phyloP scores from a whole-genome alignment of 2,797 vertebrate genomes.

The Catostomus latipinnis region DNA sequence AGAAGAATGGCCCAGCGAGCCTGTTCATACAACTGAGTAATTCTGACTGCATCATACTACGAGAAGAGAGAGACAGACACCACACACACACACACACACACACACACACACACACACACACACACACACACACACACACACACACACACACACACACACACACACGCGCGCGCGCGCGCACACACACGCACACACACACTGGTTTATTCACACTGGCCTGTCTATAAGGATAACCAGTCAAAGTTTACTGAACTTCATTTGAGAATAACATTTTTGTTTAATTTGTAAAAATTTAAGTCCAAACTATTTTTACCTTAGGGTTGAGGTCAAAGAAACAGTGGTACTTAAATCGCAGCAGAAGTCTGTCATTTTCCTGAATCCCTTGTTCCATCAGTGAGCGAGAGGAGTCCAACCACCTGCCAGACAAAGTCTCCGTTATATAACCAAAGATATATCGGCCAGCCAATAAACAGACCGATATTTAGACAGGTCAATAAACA shows the following conservation, averaged over 20 bases:
- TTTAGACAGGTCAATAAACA: too few relatives aligned
- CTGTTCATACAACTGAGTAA: conserved; percentile 98
- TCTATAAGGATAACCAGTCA: neutral
- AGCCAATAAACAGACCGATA: neutral
- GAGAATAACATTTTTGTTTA: neutral
- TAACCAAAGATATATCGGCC: neutral
- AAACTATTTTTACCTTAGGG: conserved; percentile 81
- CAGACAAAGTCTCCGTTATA: conserved; percentile 16
- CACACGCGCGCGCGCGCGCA: too few relatives aligned
- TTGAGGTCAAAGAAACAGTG: conserved; percentile 98
- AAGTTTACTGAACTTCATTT: neutral
- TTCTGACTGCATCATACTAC: conserved; percentile 94
- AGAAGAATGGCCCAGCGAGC: conserved; percentile 94
- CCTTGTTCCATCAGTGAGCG: conserved; percentile 97
- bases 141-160: too few relatives aligned
- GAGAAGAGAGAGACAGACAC: conserved; percentile 44
- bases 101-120: too few relatives aligned
- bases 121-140: too few relatives aligned
- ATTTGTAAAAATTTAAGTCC: neutral
- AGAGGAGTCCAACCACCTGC: conserved; percentile 96
- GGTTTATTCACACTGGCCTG: neutral
- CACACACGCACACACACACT: too few relatives aligned
- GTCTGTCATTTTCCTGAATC: conserved; percentile 87
- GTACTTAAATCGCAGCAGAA: conserved; percentile 96
- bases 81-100: too few relatives aligned